Conservation (phyloP, 2,113 vertebrate genomes). For the Myxocyprinus asiaticus region DNA sequence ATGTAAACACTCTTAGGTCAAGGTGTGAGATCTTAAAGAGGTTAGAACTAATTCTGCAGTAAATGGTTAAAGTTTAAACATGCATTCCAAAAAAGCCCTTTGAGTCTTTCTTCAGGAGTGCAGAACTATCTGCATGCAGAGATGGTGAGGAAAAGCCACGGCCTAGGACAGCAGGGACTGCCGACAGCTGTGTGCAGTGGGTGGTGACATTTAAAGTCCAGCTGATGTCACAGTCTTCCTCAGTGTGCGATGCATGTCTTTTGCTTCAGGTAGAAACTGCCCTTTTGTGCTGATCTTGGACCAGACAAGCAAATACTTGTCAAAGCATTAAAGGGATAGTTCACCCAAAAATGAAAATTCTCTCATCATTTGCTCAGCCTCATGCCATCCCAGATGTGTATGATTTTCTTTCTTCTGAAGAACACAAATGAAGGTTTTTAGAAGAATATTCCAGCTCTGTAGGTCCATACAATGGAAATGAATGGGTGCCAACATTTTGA, state of each 20-base stretch:
- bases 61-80: neutral
- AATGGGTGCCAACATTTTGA: no score
- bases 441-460: no score
- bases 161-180: neutral
- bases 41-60: neutral
- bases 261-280: conserved; percentile 17
- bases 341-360: neutral
- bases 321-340: neutral
- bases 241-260: neutral
- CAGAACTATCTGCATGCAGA: neutral
- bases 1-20: conserved; percentile 8
- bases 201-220: conserved; percentile 36
- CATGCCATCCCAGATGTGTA: no score
- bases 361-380: no score
- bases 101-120: neutral
- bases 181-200: conserved; percentile 7
- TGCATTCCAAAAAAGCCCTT: neutral
- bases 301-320: conserved; percentile 1
- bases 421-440: no score
- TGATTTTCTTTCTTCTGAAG: no score
- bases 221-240: conserved; percentile 17
- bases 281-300: conserved; percentile 5
- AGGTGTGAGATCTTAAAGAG: neutral
- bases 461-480: no score
- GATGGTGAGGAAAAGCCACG: neutral